Base-by-base conservation (phyloP, 2,797 vertebrate species). In the Alosa sapidissima region DNA sequence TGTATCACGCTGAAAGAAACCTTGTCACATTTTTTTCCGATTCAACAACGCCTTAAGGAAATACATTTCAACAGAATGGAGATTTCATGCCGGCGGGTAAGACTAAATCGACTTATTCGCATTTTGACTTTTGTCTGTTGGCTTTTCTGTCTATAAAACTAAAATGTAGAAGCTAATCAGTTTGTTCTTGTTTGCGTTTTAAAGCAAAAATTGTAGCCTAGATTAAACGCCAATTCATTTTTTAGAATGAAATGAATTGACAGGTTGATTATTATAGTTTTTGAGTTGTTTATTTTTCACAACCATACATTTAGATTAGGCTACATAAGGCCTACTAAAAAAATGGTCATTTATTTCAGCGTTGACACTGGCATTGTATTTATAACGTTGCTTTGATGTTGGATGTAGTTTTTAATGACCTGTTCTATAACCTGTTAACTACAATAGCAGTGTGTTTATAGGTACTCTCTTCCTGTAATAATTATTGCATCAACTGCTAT, bases 41-140 rank as follows among this genome's bases (percentile, higher is more conserved):
- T 81, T 95, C 95, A 94, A 91, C 93, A 89, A 88, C 90, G 82
- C 89, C 90, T 85, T 91, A 88, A 45, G 72, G 72, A 78, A 78
- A 47, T 78, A 78, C 7, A 5, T 85, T 92, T 91, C 58, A 87
- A 85, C 51, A 92, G 93, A 48, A 95, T 95, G 93, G 93, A 90
- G 19, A 85, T 92, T 62, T 87, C 90, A 48, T 89, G 88, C 5
- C 33, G 41, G 72, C 72, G 87, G 94, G 96, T 96, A 93, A 95
- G 95, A 86, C 41, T 55, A 0, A 48, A 65, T 55, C 21, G 2
- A 60, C 55, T 54, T 10, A 82, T 83, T 24, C 51, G 16, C 84
- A 84, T 84, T 10, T 81, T 4, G 62, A 85, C 10, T 89, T 89
- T 5, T 88, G 24, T 48, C 14, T 82, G n/a, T 81, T 9, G 2